Conservation (phyloP, 2,888 invertebrate species). For the Epistrophe grossulariae region DNA sequence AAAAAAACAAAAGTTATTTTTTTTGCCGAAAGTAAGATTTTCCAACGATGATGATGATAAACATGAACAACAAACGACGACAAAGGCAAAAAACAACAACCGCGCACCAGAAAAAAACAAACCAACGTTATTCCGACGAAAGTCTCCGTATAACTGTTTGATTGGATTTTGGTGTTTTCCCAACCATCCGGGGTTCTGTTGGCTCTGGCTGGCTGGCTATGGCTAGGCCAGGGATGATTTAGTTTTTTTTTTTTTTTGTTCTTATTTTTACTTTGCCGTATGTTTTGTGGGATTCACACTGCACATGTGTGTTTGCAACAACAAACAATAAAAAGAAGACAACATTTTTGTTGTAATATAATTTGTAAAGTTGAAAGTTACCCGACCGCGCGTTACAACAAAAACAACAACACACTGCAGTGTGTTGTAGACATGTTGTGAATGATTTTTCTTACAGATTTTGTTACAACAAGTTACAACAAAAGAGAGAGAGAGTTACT, state of each 20-base stretch:
- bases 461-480: conserved; percentile 48
- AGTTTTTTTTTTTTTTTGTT: neutral
- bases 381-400: neutral
- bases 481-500: neutral
- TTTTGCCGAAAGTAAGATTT: conserved; percentile 22
- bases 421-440: conserved; percentile 25
- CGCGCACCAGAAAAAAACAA: conserved; percentile 12
- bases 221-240: conserved; percentile 29
- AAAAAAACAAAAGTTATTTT: neutral
- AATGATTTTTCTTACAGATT: conserved; percentile 30
- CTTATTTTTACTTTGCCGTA: conserved; percentile 19
- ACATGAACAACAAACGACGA: neutral
- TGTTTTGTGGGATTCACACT: conserved; percentile 28
- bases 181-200: conserved; percentile 55
- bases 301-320: conserved; percentile 44
- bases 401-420: neutral
- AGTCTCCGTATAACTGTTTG: conserved; percentile 73
- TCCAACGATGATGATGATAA: neutral
- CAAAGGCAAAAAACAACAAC: conserved; percentile 26
- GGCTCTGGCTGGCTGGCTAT: neutral
- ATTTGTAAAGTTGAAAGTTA: conserved; percentile 25
- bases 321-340: conserved; percentile 32
- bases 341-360: conserved; percentile 33
- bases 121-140: conserved; percentile 64
- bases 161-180: conserved; percentile 60